phyloP scores from a whole-genome alignment of 2,888 invertebrate species.

The Gisinianus flammeolus region DNA sequence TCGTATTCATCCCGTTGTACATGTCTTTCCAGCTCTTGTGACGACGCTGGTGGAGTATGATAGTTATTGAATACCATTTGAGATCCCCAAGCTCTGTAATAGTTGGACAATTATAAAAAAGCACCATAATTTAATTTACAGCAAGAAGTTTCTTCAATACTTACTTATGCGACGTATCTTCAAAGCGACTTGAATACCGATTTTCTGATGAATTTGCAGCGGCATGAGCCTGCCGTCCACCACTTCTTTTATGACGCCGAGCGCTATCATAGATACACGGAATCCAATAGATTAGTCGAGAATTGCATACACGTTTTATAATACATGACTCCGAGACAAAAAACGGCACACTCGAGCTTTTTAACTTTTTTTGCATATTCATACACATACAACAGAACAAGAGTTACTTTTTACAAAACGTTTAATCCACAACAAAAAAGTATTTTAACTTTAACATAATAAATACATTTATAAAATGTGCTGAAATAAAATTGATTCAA shows the following conservation, averaged over 20 bases:
- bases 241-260: slow-evolving; percentile 34
- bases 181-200: slow-evolving; percentile 48
- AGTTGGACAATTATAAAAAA: neutral
- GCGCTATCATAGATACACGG: slow-evolving; percentile 9
- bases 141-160: slow-evolving; percentile 11
- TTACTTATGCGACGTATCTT: slow-evolving; percentile 58
- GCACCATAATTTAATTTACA: neutral
- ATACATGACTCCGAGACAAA: too few species aligned
- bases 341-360: too few species aligned
- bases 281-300: neutral
- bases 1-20: slow-evolving; percentile 94
- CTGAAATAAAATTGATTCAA: neutral
- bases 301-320: neutral
- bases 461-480: neutral
- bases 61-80: slow-evolving; percentile 61
- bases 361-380: neutral
- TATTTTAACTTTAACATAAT: neutral
- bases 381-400: neutral
- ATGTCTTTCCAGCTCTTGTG: too few species aligned
- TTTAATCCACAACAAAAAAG: too few species aligned
- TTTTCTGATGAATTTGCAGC: neutral
- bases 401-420: neutral
- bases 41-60: slow-evolving; percentile 74
- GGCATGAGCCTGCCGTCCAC: neutral
- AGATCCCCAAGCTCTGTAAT: slow-evolving; percentile 56